Evolutionary conservation across 2,113 vertebrate genomes (phyloP).

Genomic region (Aepyceros melampus): DNA sequence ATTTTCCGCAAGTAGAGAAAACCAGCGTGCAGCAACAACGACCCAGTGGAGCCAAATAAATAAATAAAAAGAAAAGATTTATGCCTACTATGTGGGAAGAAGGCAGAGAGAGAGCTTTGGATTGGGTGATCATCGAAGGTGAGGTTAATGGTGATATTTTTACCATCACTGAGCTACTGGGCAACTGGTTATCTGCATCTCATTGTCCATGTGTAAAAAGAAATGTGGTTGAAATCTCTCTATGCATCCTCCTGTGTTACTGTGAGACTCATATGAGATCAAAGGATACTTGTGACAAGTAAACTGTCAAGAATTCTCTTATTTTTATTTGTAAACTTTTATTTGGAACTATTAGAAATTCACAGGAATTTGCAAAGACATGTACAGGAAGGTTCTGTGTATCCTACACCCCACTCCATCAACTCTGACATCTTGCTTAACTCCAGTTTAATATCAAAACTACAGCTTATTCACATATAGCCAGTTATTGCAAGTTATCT

Average conservation of each 20-base stretch:
- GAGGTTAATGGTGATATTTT: neutral
- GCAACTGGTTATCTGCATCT: neutral
- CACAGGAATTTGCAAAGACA: neutral
- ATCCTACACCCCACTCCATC: neutral
- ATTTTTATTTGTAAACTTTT: neutral
- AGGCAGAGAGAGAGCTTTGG: neutral
- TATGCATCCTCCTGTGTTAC: neutral
- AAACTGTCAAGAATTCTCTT: neutral
- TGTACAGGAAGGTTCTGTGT: neutral
- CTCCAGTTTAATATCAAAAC: neutral
- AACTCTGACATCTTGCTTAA: neutral
- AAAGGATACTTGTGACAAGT: neutral
- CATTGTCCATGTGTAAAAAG: neutral
- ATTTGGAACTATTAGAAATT: neutral
- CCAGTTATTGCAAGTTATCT: neutral
- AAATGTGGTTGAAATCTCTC: neutral
- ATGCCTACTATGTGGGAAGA: neutral
- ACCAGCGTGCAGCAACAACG: accelerated
- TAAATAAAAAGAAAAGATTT: neutral
- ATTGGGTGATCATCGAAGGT: neutral
- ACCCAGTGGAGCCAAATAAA: neutral
- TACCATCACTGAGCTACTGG: neutral
- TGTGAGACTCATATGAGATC: neutral
- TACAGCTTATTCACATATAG: neutral
- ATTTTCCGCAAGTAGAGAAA: neutral